Evolutionary conservation across 2,888 invertebrate species (phyloP), one percentile per base, ranked within the genome.

Genomic region (Frankliniella fusca): DNA sequence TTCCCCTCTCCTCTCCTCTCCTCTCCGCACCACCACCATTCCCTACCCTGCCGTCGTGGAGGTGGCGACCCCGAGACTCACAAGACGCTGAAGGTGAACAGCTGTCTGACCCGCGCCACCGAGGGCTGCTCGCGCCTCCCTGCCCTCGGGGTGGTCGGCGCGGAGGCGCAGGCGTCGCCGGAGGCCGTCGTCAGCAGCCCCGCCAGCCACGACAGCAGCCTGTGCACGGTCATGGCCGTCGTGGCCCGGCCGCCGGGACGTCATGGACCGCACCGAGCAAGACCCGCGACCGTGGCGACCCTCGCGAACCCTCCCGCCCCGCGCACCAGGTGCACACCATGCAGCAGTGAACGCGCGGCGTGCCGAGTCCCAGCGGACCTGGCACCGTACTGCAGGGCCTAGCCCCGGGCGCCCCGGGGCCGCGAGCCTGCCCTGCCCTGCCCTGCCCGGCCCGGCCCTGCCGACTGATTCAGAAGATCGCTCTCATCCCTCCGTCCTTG

Each of bases 191-290:
- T 11, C 70, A 76, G 70, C 70, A 76, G 70, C 23, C 70, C 70
- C 23, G n/a, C n/a, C 70, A 70, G 70, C 70, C 70, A 76, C 70
- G 70, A 76, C 70, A 76, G 70, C 70, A 61, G 20, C 20, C 20
- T n/a, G 61, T 61, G 15, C 20, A 61, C 61, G 61, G 61, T 61
- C 61, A 61, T 61, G 15, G 54, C 15, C 54, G 50, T 50, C 54
- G 38, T 38, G 38, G 38, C 38, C 38, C 54, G 54, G 54, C 54
- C 54, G 12, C 54, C 18, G 3, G 38, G 38, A 38, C 54, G 54
- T 54, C 54, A 18, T 54, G 15, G 54, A 15, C 54, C 15, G 54
- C 54, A 18, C 18, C 54, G 54, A n/a, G 54, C 54, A 2, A 5
- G 15, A 9, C 18, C 38, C 61, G 61, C 18, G 18, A n/a, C n/a